phyloP scores from a whole-genome alignment of 2,113 vertebrate genomes.

The Daphoenositta chrysoptera region DNA sequence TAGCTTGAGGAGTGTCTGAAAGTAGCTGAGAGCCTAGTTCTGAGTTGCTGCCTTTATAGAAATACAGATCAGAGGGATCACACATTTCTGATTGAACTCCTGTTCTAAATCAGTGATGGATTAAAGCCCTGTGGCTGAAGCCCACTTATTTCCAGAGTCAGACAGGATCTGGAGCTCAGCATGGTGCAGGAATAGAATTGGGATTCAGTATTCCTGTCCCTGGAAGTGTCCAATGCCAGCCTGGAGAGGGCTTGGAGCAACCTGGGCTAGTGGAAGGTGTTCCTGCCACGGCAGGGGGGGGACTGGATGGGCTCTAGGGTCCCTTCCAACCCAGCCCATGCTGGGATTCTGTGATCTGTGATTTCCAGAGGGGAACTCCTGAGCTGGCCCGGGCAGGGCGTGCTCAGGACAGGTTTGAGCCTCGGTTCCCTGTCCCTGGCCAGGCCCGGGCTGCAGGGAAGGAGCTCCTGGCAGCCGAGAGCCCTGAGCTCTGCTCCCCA shows the following conservation, averaged over 20 bases:
- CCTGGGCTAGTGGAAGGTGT: background rate
- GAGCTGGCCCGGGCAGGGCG: background rate
- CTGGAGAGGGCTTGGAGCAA: background rate
- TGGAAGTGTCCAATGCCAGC: background rate
- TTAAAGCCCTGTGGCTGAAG: background rate
- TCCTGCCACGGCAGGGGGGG: background rate
- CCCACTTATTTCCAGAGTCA: background rate
- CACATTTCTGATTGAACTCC: background rate
- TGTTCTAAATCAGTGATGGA: background rate
- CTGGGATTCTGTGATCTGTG: background rate
- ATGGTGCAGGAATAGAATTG: background rate
- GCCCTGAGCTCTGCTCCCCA: background rate
- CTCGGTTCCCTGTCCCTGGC: background rate
- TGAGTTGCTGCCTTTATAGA: background rate
- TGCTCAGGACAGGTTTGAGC: background rate
- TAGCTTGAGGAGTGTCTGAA: background rate
- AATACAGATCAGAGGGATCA: background rate
- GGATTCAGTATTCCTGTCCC: background rate
- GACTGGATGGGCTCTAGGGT: background rate
- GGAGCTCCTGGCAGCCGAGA: background rate
- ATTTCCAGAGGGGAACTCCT: background rate
- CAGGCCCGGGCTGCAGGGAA: accelerated
- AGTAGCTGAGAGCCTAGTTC: background rate
- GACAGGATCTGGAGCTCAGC: background rate
- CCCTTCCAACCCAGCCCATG: background rate